Percentiles rank a stretch among this genome's conserved stretches.
Evolutionary conservation across 2,113 vertebrate species (phyloP).

Genomic region (Vulpes ferrilata): DNA sequence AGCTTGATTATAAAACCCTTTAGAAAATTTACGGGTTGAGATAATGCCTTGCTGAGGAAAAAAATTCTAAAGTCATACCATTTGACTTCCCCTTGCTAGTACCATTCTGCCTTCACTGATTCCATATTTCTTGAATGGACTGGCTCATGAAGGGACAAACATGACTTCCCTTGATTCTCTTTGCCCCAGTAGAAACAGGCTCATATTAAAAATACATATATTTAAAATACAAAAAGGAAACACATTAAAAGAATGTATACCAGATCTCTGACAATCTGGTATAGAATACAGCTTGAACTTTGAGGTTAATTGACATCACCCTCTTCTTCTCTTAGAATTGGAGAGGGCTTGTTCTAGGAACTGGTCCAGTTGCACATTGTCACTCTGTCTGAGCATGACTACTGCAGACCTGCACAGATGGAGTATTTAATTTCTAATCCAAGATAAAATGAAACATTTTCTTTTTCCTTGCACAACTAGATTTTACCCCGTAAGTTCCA

Average conservation of each 20-base stretch:
- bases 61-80: background rate
- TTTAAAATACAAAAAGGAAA: background rate
- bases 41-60: background rate
- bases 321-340: background rate
- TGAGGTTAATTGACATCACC: fast-evolving
- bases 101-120: background rate
- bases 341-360: background rate
- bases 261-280: background rate
- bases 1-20: background rate
- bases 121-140: background rate
- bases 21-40: background rate
- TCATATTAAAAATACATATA: background rate
- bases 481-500: background rate
- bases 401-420: background rate
- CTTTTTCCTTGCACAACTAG: background rate
- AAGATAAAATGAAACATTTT: background rate
- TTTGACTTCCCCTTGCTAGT: background rate
- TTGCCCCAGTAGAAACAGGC: background rate
- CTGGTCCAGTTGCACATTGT: too few relatives aligned
- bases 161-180: background rate
- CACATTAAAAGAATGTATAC: background rate
- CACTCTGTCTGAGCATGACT: background rate
- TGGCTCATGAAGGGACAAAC: background rate
- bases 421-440: background rate
- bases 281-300: background rate